Evolutionary conservation across 2,113 vertebrate genomes (phyloP), one percentile per base, ranked within the genome.

Genomic region (Dolichallabes microphthalmus): DNA sequence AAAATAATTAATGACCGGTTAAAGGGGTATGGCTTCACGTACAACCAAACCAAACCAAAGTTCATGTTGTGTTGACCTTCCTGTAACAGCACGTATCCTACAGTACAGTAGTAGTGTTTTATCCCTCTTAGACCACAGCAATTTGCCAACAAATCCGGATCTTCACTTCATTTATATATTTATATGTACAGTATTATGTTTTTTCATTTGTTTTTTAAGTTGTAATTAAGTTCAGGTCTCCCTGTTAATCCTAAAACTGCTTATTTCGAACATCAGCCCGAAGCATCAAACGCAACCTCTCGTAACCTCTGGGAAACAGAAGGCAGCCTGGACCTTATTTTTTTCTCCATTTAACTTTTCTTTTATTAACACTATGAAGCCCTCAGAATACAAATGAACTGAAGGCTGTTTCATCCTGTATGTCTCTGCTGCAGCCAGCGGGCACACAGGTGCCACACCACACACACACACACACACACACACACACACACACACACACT

Each of bases 381-480:
- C 93, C 89, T 88, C 39, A 88, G 90, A 88, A 85, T 85, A 86
- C 86, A 87, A 86, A 90, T 79, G 85, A 53, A 88, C 85, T 82
- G 35, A 86, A 83, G 55, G 35, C 82, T 81, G 78, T 63, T 52
- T 87, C 66, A 78, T 89, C 84, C 84, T 91, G 91, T 84, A 91
- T 89, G 90, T 85, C 91, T 91, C 92, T 93, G 64, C 69, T 55
- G 82, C 86, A 93, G 92, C 93, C 91, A 92, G 86, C 53, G 1
- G 82, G 93, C 89, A 93, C 92, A 91, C 94, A 95, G 94, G 94
- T 95, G 94, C 80, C 52, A 82, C 68, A 61, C 52, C 32, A 75
- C 66, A 80, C 57, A 87, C 82, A 80, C 82, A 80, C 81, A 86
- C 80, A 83, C 61, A 84, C n/a, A n/a, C 52, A 82, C 68, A 60